Conservation (phyloP, 2,113 vertebrate species). For the Microtus ochrogaster region DNA sequence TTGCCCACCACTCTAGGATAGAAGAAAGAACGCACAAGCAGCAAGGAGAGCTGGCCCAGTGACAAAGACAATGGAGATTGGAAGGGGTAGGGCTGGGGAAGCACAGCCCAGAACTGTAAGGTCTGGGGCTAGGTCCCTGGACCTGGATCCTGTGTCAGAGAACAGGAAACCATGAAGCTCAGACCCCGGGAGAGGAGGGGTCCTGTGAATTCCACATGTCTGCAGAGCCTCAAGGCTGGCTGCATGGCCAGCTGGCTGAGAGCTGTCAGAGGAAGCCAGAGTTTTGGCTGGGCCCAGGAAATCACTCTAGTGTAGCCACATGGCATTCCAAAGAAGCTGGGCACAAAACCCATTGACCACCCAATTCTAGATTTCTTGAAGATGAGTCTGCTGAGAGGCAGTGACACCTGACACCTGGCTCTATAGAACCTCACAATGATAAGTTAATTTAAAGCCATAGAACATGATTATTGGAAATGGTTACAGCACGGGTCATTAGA, state of each 20-base stretch:
- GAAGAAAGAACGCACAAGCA: neutral
- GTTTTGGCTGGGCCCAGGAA: conserved; percentile 39
- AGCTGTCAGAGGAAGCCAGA: neutral
- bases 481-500: conserved; percentile 6
- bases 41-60: neutral
- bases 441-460: conserved; percentile 79
- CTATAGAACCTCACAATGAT: conserved; percentile 60
- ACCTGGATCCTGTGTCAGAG: neutral
- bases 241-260: neutral
- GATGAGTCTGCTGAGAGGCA: conserved; percentile 74
- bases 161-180: neutral
- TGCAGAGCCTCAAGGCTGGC: neutral
- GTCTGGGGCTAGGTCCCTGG: neutral
- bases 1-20: neutral
- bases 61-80: neutral
- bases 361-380: conserved; percentile 73
- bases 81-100: too few species aligned
- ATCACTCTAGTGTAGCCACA: neutral
- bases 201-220: neutral
- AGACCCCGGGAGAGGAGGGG: neutral
- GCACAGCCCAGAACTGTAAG: fast-evolving
- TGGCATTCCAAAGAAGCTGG: neutral
- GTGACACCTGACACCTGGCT: conserved; percentile 79
- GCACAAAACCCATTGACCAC: neutral
- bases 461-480: conserved; percentile 51